These are phyloP conservation scores for Iguana delicatissima DNA, from an alignment of 2,797 vertebrate genomes.

Conservation along the genomic window DNA sequence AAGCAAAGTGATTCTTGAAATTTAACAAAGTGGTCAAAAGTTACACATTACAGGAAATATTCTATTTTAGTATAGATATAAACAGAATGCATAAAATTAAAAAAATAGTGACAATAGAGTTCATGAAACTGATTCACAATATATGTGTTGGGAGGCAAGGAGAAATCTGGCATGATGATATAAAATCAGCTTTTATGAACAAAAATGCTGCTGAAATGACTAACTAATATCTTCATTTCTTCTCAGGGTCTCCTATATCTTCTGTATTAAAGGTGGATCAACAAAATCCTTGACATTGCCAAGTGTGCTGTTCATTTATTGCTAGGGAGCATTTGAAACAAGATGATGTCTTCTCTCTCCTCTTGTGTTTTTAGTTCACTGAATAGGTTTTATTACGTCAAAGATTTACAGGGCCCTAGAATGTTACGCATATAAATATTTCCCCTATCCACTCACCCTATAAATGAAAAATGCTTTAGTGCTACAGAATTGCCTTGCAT, in stretches of 20 bases:
- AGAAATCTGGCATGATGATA: background rate
- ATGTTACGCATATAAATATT: conserved; percentile 23
- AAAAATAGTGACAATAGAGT: background rate
- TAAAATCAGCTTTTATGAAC: background rate
- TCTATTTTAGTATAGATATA: background rate
- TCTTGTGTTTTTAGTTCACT: conserved; percentile 28
- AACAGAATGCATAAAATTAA: no score
- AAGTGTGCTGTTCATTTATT: background rate
- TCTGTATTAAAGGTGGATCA: background rate
- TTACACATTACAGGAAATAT: background rate
- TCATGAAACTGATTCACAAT: background rate
- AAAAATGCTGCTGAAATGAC: background rate
- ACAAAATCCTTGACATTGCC: background rate
- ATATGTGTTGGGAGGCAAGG: background rate
- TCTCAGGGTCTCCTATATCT: background rate
- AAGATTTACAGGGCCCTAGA: conserved; percentile 22
- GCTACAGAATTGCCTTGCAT: conserved; percentile 29
- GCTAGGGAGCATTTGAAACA: background rate
- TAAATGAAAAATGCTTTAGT: conserved; percentile 42
- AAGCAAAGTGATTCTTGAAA: background rate
- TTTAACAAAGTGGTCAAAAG: background rate
- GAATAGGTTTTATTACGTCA: conserved; percentile 37
- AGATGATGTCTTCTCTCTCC: background rate
- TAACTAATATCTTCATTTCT: background rate
- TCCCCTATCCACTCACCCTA: conserved; percentile 25